Evolutionary conservation across 2,797 vertebrate species (phyloP).

Genomic region (Phoeniculus purpureus): DNA sequence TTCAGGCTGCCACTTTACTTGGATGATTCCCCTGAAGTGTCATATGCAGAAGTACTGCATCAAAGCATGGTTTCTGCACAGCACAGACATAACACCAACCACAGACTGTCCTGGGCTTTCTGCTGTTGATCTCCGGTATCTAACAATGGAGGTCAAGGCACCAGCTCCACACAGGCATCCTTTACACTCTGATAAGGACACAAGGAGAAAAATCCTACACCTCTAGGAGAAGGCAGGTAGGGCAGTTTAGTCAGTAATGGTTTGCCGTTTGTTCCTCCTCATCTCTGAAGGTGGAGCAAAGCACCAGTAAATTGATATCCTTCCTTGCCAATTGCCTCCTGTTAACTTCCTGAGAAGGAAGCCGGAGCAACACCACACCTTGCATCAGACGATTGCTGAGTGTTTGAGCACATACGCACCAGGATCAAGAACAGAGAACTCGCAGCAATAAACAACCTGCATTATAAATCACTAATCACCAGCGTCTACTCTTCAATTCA

Average conservation of each 20-base stretch:
- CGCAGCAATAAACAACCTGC: background rate
- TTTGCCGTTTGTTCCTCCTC: background rate
- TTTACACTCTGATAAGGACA: background rate
- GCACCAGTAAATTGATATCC: fast-evolving
- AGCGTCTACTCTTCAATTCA: background rate
- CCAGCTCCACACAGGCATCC: background rate
- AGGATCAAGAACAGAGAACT: background rate
- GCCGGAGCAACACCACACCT: background rate
- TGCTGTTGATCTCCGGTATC: background rate
- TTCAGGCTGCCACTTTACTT: background rate
- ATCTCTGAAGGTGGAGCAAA: slow-evolving; percentile 58
- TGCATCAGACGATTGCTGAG: background rate
- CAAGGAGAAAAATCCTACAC: background rate
- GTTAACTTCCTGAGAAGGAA: background rate
- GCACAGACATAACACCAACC: background rate
- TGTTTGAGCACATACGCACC: background rate
- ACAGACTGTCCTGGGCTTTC: background rate
- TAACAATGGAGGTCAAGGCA: background rate
- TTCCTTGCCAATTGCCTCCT: background rate
- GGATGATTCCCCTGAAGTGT: background rate
- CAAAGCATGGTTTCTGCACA: background rate
- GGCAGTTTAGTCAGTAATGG: background rate
- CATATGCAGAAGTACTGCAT: background rate
- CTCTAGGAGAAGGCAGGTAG: background rate
- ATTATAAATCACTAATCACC: background rate